Evolutionary conservation across 1,140 invertebrate genomes (phyloP).

Genomic region (Acromyrmex echinatior): DNA sequence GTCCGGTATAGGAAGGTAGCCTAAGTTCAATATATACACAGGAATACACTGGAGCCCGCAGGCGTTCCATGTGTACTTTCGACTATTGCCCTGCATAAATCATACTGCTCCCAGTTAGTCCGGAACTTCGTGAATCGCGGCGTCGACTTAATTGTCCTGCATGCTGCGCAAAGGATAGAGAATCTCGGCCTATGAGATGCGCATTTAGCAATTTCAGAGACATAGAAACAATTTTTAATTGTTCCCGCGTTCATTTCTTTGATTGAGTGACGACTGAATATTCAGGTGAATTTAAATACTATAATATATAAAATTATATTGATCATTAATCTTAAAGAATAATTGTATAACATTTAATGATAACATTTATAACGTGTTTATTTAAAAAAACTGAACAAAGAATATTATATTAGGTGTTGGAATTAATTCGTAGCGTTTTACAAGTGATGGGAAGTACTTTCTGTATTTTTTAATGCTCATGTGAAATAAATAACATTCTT

Average conservation of each 20-base stretch:
- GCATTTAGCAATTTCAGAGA: constrained; percentile 28
- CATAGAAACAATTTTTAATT: neutral
- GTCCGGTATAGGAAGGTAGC: constrained; percentile 76
- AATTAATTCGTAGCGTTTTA: too few relatives aligned
- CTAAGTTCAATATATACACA: constrained; percentile 82
- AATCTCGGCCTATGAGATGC: constrained; percentile 60
- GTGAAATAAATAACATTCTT: too few relatives aligned
- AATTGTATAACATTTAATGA: neutral
- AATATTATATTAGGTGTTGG: too few relatives aligned
- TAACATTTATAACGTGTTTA: neutral
- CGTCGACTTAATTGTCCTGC: constrained; percentile 72
- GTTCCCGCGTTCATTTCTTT: too few relatives aligned
- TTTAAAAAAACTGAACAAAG: too few relatives aligned
- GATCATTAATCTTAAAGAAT: neutral
- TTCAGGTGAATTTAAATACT: neutral
- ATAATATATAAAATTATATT: neutral
- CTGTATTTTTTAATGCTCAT: too few relatives aligned
- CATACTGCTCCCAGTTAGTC: constrained; percentile 55
- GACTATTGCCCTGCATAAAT: constrained; percentile 80
- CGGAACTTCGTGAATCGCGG: constrained; percentile 54
- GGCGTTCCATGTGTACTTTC: constrained; percentile 75
- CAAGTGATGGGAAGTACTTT: too few relatives aligned
- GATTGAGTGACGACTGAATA: neutral
- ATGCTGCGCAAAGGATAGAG: constrained; percentile 44
- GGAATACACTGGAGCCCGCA: constrained; percentile 76